A percentile compares a stretch with the other conserved stretches of the same genome.
Conservation (phyloP, 2,797 vertebrate genomes). For the Gymnoscopelus microlampas region DNA sequence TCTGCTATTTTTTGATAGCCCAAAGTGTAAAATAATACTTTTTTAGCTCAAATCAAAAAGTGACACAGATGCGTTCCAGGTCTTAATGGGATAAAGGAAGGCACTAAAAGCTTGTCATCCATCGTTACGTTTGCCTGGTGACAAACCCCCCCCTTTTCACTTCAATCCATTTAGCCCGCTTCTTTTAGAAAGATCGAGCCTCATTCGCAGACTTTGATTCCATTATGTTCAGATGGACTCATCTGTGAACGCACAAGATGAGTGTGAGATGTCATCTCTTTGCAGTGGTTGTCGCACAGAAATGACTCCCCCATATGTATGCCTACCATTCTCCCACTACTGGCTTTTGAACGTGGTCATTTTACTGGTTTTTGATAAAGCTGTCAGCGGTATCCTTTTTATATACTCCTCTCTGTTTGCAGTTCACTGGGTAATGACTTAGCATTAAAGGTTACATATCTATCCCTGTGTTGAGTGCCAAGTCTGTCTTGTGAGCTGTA, state of each 20-base stretch:
- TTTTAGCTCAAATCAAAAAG: no score
- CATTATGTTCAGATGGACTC: conserved; percentile 35
- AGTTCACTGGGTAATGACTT: conserved; percentile 43
- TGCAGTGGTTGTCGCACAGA: conserved; percentile 2
- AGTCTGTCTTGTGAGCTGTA: conserved; percentile 15
- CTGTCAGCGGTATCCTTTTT: conserved; percentile 30
- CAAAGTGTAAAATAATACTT: no score
- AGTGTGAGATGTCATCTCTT: conserved; percentile 12
- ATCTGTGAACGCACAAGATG: no score
- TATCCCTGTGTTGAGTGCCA: conserved; percentile 35
- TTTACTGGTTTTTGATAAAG: conserved; percentile 32
- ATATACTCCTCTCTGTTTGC: conserved; percentile 34
- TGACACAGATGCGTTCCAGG: no score
- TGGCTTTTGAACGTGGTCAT: conserved; percentile 40
- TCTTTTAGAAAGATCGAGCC: conserved; percentile 29
- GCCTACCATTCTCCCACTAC: conserved; percentile 1
- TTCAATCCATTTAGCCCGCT: conserved; percentile 26
- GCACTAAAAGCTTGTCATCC: conserved; percentile 56
- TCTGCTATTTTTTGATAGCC: no score
- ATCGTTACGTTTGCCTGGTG: conserved; percentile 35
- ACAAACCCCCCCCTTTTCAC: conserved; percentile 36
- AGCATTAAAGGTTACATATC: conserved; percentile 17
- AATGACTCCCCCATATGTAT: background rate
- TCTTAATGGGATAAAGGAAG: conserved; percentile 25
- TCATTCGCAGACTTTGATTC: conserved; percentile 37